Conservation (phyloP, 2,797 vertebrate genomes). For the Crypturellus tataupa region DNA sequence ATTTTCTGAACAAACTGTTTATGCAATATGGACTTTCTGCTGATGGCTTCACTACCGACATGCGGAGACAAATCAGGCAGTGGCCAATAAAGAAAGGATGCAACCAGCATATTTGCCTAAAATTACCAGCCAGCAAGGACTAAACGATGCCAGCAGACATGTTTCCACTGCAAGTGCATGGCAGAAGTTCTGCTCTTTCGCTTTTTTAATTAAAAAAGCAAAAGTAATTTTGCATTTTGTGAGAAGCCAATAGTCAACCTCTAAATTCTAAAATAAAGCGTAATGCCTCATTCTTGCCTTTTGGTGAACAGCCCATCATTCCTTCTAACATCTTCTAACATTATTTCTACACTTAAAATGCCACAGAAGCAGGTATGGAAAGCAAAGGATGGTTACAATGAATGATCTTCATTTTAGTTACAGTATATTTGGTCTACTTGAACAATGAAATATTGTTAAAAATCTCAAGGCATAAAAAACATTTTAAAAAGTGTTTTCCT, state of each 20-base stretch:
- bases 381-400: not conserved
- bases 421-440: not conserved
- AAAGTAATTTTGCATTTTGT: not conserved
- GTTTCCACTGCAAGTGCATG: rapidly evolving
- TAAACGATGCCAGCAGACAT: not conserved
- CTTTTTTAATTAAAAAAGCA: no score
- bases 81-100: not conserved
- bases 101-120: not conserved
- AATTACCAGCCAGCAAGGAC: not conserved
- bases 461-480: not conserved
- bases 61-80: not conserved
- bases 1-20: not conserved
- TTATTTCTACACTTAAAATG: not conserved
- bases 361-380: not conserved
- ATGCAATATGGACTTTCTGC: not conserved
- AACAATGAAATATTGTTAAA: not conserved
- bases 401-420: not conserved
- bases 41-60: not conserved
- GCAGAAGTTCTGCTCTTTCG: not conserved
- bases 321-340: not conserved
- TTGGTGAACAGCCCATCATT: not conserved
- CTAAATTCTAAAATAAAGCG: not conserved
- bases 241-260: not conserved
- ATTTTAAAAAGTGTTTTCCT: not conserved
- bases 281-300: not conserved